Evolutionary conservation across 2,797 vertebrate genomes (phyloP).

Genomic region (Tarsius wallacei): DNA sequence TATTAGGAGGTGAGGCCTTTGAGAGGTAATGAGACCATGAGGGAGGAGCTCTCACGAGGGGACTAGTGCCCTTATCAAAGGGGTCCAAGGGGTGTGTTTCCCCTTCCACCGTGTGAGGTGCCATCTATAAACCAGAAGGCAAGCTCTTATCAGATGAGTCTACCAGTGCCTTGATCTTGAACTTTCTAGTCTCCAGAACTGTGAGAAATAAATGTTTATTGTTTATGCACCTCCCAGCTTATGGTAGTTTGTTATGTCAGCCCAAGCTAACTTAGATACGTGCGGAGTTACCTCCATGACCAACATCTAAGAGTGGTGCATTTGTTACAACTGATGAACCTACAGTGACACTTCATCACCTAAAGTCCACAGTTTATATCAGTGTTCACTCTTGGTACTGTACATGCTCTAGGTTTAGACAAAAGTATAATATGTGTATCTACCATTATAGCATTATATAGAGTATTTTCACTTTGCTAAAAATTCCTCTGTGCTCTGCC

Average conservation of each 20-base stretch:
- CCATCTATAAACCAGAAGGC: neutral
- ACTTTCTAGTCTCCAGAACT: neutral
- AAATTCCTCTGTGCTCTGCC: neutral
- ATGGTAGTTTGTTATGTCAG: neutral
- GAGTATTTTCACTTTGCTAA: neutral
- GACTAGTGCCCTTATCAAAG: neutral
- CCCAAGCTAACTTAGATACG: neutral
- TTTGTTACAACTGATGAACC: neutral
- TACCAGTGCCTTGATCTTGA: neutral
- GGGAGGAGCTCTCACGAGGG: neutral
- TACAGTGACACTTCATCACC: too few relatives aligned
- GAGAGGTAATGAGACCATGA: neutral
- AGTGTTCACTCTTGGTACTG: neutral
- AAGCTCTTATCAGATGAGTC: neutral
- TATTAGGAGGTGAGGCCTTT: neutral
- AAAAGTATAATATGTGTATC: neutral
- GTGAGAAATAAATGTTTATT: neutral
- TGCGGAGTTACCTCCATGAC: neutral
- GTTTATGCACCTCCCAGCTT: neutral
- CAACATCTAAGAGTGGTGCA: too few relatives aligned
- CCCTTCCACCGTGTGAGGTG: neutral
- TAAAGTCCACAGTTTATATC: neutral
- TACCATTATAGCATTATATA: neutral
- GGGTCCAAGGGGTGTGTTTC: neutral
- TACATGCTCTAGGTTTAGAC: neutral